phyloP scores from a whole-genome alignment of 2,888 invertebrate genomes.

The Papilio demoleus region DNA sequence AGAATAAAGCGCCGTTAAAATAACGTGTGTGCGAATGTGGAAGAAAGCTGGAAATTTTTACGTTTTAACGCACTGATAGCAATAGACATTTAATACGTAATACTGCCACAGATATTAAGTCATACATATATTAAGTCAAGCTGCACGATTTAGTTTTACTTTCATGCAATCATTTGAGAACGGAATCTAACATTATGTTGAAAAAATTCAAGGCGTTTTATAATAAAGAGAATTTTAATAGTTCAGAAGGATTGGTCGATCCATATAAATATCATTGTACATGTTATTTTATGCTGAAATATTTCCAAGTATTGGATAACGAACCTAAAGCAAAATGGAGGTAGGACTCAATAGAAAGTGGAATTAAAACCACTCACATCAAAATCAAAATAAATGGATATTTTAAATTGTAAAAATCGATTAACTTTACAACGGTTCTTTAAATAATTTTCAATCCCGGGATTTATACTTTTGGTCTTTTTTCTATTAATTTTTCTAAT shows the following conservation, averaged over 20 bases:
- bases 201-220: slow-evolving; percentile 54
- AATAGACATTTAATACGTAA: slow-evolving; percentile 30
- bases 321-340: slow-evolving; percentile 53
- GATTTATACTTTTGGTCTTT: no score
- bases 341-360: slow-evolving; percentile 44
- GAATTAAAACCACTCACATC: no score
- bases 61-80: background rate
- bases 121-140: slow-evolving; percentile 12
- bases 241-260: slow-evolving; percentile 54
- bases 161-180: background rate
- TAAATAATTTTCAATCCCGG: no score
- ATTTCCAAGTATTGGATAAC: slow-evolving; percentile 58
- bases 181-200: slow-evolving; percentile 44
- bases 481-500: no score
- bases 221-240: slow-evolving; percentile 58
- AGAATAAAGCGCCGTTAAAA: no score
- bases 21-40: no score
- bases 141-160: background rate
- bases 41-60: background rate
- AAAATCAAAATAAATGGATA: no score
- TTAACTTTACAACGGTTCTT: no score
- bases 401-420: no score
- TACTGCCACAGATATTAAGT: background rate
- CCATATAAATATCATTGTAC: slow-evolving; percentile 61
- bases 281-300: slow-evolving; percentile 56